Evolutionary conservation across 2,888 invertebrate genomes (phyloP), one percentile per base, ranked within the genome.

Genomic region (Ophion slaviceki): DNA sequence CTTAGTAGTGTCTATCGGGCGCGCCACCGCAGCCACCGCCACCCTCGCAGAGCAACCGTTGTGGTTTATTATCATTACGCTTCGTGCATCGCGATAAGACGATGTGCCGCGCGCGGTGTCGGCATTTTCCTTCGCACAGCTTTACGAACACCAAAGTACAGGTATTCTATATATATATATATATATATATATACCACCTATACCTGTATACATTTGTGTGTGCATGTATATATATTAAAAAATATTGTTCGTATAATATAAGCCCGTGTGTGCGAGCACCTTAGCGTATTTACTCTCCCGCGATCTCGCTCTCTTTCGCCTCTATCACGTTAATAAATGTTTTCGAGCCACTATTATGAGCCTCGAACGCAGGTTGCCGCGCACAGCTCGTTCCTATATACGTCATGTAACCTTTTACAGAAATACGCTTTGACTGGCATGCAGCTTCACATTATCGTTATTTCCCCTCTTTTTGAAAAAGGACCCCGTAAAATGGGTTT

Each of bases 41-140:
- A 72, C 77, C 77, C 82, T 82, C 67, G 57, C 64, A 40, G 66
- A 62, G 64, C 53, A 64, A 68, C 64, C 64, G 85, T 82, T 85
- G 85, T 85, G 85, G 85, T 88, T 87, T 87, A 88, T 88, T 87
- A 88, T 87, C 87, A 87, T 88, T 87, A 87, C 87, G 84, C 84
- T 87, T 88, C 87, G 88, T 88, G 88, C 87, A 88, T 88, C 88
- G 87, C 87, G 87, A 88, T 88, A 88, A 86, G 85, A 85, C 82
- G 85, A 84, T 82, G 80, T 80, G 80, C 81, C 64, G 71, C 68
- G 75, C 80, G 85, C 85, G 79, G 79, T 79, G 85, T 85, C 85
- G 85, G 85, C 85, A 85, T 80, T 85, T 80, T 78, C 79, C 75
- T 71, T 80, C 85, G 82, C 85, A 68, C 79, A 75, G 82, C 76